Evolutionary conservation across 2,797 vertebrate species (phyloP).

Genomic region (Trachurus trachurus): DNA sequence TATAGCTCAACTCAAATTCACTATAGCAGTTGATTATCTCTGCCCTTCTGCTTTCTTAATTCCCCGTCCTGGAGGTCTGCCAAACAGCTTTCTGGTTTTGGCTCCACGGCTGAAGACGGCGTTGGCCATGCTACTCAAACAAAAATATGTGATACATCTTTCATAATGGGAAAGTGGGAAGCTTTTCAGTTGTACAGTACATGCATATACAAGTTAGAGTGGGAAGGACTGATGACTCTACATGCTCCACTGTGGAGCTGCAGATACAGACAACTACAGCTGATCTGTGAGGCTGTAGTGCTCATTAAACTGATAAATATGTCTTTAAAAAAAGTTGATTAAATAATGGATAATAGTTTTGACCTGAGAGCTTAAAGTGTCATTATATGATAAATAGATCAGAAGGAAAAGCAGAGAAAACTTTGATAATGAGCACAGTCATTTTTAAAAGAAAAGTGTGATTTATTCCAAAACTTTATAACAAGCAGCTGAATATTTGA

Average conservation of each 20-base stretch:
- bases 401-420: not conserved
- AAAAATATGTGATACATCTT: conserved; percentile 1
- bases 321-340: not conserved
- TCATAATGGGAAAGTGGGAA: not conserved
- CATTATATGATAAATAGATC: too few species aligned
- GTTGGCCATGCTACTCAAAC: not conserved
- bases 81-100: conserved; percentile 37
- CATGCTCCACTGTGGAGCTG: not conserved
- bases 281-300: not conserved
- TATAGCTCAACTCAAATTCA: not conserved
- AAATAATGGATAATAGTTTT: not conserved
- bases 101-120: not conserved
- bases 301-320: not conserved
- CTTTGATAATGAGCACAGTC: not conserved
- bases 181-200: not conserved
- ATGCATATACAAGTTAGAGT: not conserved
- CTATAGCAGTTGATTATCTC: conserved; percentile 22
- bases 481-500: not conserved
- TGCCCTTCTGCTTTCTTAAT: conserved; percentile 37
- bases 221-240: not conserved
- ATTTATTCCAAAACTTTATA: not conserved
- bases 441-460: not conserved
- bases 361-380: not conserved
- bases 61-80: conserved; percentile 20
- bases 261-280: not conserved